Evolutionary conservation across 2,888 invertebrate species (phyloP).

Genomic region (Ganaspis brasiliensis): DNA sequence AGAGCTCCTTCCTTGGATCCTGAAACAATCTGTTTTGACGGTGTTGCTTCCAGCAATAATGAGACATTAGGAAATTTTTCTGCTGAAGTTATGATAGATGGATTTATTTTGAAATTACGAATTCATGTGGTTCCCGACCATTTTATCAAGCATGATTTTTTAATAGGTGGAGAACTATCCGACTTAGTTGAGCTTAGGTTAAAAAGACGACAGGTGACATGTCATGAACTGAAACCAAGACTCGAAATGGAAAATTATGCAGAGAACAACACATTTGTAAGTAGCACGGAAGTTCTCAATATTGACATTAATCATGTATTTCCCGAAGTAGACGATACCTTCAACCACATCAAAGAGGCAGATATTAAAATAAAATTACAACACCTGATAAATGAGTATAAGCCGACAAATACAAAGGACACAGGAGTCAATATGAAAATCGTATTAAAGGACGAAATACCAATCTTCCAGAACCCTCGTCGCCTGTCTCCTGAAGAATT

Average conservation of each 20-base stretch:
- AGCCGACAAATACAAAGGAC: slow-evolving; percentile 50
- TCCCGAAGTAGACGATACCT: too few relatives aligned
- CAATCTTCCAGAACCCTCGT: slow-evolving; percentile 55
- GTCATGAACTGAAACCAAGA: not conserved
- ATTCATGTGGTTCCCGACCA: too few relatives aligned
- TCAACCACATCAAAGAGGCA: too few relatives aligned
- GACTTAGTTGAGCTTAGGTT: not conserved
- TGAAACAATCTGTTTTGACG: slow-evolving; percentile 42
- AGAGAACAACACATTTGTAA: not conserved
- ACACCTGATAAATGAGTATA: slow-evolving; percentile 43
- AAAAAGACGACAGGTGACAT: too few relatives aligned
- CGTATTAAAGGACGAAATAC: slow-evolving; percentile 58
- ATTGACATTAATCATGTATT: too few relatives aligned
- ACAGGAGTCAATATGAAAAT: slow-evolving; percentile 58
- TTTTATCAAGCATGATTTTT: too few relatives aligned
- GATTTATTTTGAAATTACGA: too few relatives aligned
- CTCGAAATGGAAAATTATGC: not conserved
- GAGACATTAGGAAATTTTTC: not conserved
- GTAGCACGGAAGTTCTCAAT: too few relatives aligned
- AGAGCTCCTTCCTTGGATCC: slow-evolving; percentile 46
- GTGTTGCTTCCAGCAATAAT: slow-evolving; percentile 17
- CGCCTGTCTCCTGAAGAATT: slow-evolving; percentile 54
- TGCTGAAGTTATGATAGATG: too few relatives aligned
- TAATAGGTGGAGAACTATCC: too few relatives aligned
- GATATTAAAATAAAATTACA: too few relatives aligned